Percentiles rank a stretch among this genome's conserved stretches.
Evolutionary conservation across 1,140 invertebrate genomes (phyloP).

Genomic region (Procambarus clarkii): DNA sequence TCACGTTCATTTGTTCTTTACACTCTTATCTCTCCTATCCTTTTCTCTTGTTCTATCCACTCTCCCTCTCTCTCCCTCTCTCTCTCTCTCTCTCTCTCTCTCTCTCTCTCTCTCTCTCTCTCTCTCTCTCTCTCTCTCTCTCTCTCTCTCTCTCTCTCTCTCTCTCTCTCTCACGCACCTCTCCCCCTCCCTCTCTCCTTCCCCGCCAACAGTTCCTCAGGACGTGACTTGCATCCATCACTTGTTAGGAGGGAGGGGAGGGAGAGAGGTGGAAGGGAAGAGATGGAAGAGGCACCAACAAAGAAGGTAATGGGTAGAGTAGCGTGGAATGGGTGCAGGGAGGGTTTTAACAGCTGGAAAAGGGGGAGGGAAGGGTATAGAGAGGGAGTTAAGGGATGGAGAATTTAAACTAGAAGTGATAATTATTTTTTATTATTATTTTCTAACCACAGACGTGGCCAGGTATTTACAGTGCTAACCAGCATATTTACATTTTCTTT

Average conservation of each 20-base stretch:
- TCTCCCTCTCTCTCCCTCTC: background rate
- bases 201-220: no score
- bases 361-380: background rate
- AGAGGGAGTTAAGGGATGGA: background rate
- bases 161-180: no score
- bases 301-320: background rate
- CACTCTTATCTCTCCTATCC: no score
- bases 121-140: background rate
- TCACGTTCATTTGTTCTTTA: no score
- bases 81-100: slow-evolving; percentile 1
- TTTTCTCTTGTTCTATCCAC: no score
- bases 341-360: no score
- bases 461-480: no score
- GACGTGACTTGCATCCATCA: slow-evolving; percentile 21
- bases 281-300: background rate
- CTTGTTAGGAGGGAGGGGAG: background rate
- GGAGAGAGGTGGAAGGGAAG: background rate
- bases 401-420: background rate
- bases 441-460: no score
- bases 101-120: background rate
- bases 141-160: no score
- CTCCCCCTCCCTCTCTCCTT: no score
- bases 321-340: background rate
- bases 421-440: no score
- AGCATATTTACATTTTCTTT: no score